A percentile compares a stretch with the other conserved stretches of the same genome.
These are phyloP conservation scores for Spilosoma lubricipeda DNA, from an alignment of 2,888 invertebrate species.

Conservation along the genomic window DNA sequence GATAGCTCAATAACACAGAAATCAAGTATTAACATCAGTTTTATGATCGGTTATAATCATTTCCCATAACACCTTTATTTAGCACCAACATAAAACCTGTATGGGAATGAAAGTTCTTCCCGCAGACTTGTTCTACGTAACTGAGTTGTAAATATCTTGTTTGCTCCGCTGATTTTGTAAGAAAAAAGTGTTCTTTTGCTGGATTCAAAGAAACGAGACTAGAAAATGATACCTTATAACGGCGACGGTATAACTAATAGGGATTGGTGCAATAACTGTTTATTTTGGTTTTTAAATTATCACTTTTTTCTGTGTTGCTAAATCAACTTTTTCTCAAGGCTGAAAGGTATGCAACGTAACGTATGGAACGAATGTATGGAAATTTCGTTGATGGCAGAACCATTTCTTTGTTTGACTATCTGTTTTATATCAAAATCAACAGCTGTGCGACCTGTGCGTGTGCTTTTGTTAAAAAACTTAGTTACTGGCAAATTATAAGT, in stretches of 20 bases:
- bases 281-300: background rate
- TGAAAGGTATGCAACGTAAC: background rate
- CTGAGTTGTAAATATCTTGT: constrained; percentile 6
- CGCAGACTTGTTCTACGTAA: background rate
- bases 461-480: too few species aligned
- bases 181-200: constrained; percentile 13
- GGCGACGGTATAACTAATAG: constrained; percentile 3
- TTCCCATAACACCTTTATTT: constrained; percentile 39
- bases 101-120: constrained; percentile 21
- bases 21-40: background rate
- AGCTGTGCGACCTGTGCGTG: too few species aligned
- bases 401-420: too few species aligned
- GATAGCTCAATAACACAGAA: background rate
- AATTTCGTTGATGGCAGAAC: too few species aligned
- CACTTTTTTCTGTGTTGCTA: background rate
- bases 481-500: too few species aligned
- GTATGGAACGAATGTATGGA: too few species aligned
- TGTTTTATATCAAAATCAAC: too few species aligned
- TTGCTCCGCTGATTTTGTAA: background rate
- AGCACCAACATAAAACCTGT: constrained; percentile 7
- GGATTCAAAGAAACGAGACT: constrained; percentile 7
- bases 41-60: background rate
- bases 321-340: background rate
- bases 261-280: background rate
- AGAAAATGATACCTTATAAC: constrained; percentile 8